Conservation (phyloP, 2,888 invertebrate species). For the Leptura quadrifasciata region DNA sequence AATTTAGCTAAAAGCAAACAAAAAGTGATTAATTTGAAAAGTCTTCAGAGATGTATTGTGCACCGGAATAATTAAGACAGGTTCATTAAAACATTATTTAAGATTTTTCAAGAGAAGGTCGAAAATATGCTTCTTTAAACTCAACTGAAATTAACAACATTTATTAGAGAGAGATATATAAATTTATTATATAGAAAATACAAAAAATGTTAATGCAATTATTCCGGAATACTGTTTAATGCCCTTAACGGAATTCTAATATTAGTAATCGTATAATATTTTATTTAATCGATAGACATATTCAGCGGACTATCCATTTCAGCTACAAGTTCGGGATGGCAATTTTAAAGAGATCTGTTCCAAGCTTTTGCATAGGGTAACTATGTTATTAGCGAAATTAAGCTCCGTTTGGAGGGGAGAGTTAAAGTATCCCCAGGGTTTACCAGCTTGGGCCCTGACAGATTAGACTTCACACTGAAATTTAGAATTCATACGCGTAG, state of each 20-base stretch:
- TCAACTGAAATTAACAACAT: too few species aligned
- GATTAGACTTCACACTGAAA: conserved; percentile 20
- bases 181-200: neutral
- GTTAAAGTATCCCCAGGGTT: neutral
- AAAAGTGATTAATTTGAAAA: too few species aligned
- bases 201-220: too few species aligned
- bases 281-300: neutral
- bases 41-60: too few species aligned
- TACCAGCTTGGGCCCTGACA: conserved; percentile 21
- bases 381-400: conserved; percentile 26
- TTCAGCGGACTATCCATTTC: neutral
- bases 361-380: conserved; percentile 6
- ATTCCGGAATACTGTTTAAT: too few species aligned
- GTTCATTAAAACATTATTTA: too few species aligned
- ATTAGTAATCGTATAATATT: neutral
- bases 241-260: neutral
- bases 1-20: too few species aligned
- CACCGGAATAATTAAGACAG: too few species aligned
- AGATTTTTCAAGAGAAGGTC: too few species aligned
- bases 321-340: neutral
- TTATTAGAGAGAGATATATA: too few species aligned
- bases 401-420: neutral
- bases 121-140: too few species aligned
- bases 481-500: conserved; percentile 21
- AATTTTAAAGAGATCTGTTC: conserved; percentile 11